Percentiles rank a stretch among this genome's conserved stretches.
Conservation (phyloP, 2,113 vertebrate genomes). For the Cariama cristata region DNA sequence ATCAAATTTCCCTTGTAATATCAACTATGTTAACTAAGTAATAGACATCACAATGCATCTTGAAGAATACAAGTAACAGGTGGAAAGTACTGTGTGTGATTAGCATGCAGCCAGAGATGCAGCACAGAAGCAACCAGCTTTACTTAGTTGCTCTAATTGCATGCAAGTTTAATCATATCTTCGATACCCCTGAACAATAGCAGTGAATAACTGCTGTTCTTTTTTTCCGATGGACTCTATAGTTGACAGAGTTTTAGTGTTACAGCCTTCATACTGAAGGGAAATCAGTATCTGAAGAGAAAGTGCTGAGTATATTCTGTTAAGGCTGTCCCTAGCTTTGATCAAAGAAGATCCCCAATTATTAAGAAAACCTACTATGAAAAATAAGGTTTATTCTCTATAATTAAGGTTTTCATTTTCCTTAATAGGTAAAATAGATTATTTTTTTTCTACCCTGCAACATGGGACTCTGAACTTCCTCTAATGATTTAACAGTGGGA, state of each 20-base stretch:
- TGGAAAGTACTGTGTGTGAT: not conserved
- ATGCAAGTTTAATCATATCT: not conserved
- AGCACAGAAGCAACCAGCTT: not conserved
- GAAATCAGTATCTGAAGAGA: conserved; percentile 9
- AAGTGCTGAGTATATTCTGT: not conserved
- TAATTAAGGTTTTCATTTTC: conserved; percentile 1
- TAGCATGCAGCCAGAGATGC: not conserved
- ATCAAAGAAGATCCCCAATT: not conserved
- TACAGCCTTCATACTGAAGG: not conserved
- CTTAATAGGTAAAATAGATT: not conserved
- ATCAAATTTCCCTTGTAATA: too few species aligned
- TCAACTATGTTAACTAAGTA: not conserved
- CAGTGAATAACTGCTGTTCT: not conserved
- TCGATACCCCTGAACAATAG: not conserved
- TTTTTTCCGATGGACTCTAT: not conserved
- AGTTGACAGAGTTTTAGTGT: not conserved
- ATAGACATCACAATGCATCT: not conserved
- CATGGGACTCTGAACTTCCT: not conserved
- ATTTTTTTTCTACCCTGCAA: not conserved
- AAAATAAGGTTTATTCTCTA: not conserved
- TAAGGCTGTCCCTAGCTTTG: not conserved
- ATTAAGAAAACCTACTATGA: not conserved
- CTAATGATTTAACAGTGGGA: conserved; percentile 71
- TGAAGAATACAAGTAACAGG: not conserved
- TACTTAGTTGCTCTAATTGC: not conserved